Base-by-base conservation (phyloP, 2,113 vertebrate genomes). In the Hyperopisus bebe region DNA sequence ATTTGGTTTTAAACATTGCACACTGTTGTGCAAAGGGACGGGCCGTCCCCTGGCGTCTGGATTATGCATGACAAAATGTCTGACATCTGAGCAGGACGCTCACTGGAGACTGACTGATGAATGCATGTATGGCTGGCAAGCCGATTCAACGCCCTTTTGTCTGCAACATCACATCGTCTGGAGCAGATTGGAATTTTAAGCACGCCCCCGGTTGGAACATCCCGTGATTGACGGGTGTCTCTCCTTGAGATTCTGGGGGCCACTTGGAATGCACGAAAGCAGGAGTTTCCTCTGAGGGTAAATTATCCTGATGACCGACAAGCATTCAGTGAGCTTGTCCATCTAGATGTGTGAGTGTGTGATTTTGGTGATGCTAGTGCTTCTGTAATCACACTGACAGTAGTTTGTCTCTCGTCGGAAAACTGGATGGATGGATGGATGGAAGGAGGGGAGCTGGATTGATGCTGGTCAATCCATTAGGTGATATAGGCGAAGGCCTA, bases 201-300 rank as follows among this genome's bases (percentile, higher is more conserved):
- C 88, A 88, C 86, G 48, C 88, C 89, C 1, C 66, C 39, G 24
- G 85, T 87, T 80, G 39, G 70, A 53, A n/a, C 88, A 48, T 88
- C 90, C 42, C 9, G 74, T 92, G 90, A 93, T 53, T 88, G 91
- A 92, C 70, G 50, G 87, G 66, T 92, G 86, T 92, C 84, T 19
- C 39, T 90, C 88, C 8, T 19, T 55, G 9, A 62, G 2, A 53
- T 42, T 10, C 53, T 39, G 9, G 17, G 53, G 87, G 53, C 21
- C 55, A 11, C 42, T 88, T 27, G 11, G 31, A 58, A 46, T 42
- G 53, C 86, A 87, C 0, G 5, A 24, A 55, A 87, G 85, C 24
- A 11, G 19, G 50, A 19, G 50, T 27, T 15, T 47, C 85, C 85
- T 35, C 50, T 19, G 50, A 51, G 46, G 7, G 50, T 53, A 21